Evolutionary conservation across 2,888 invertebrate species (phyloP), one percentile per base, ranked within the genome.

Genomic region (Lissocephala sabroskyi): DNA sequence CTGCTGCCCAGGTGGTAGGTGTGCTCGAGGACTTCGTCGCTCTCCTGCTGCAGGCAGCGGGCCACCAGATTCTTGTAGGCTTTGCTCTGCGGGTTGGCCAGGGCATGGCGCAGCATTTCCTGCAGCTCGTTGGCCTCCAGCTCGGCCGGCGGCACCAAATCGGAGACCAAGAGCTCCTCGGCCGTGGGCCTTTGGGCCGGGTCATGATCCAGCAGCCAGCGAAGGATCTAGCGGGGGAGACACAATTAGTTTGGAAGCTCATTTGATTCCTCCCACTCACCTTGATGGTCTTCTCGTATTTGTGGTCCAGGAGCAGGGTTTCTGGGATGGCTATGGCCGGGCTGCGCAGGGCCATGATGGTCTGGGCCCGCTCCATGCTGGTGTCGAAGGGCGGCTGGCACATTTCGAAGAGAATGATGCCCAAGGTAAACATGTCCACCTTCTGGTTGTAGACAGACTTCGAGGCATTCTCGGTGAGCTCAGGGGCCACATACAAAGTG

Each of bases 321-420:
- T 87, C 80, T 0, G 97, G 97, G 63, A 97, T 87, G 3, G 86
- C 76, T 7, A 94, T 89, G 11, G 91, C 89, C 37, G 89, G 87
- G 9, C 86, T 86, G 42, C 98, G 86, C 28, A 98, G 79, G 45
- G 90, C 89, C 1, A 88, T 87, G 28, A 99, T 86, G 2, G 95
- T 89, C 67, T 90, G 88, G 13, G 91, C 91, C 52, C 98, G 86
- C 83, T 98, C 98, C 94, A 97, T 97, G 29, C 90, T 91, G 0
- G 97, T 98, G 0, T 86, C 86, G 36, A 96, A 86, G 0, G 95
- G 92, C 11, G 89, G 90, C 80, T 94, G 94, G 71, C 93, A 94
- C 97, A 99, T 98, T 86, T 96, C 96, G 76, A 96, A 97, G 60
- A 97, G 89, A 58, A 98, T 97, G 30, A 98, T 92, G 2, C 97